Base-by-base conservation (phyloP, 53 echinoderm and acorn worm species). In the Pentamera pediparva region DNA sequence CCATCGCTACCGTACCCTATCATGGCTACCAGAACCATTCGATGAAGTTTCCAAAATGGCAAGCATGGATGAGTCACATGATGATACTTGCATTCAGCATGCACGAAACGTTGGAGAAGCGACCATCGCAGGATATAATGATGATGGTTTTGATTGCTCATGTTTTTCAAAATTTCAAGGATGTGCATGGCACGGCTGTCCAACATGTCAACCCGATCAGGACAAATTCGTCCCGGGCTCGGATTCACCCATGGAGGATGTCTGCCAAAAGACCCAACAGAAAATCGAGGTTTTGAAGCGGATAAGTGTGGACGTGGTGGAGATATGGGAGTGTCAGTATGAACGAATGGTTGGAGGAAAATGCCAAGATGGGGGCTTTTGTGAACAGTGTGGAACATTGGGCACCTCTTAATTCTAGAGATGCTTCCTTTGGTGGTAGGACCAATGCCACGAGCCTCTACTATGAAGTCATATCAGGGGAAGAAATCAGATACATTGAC, bases 401-500 rank as follows among this genome's bases (percentile, higher is more conserved):
- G 24, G n/a, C 79, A 4, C 71, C 75, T 12, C 62, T 86, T 34
- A 33, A 80, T 25, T 80, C 84, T 2, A 54, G 84, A 6, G 52
- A 83, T 22, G 59, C 76, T 15, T 77, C 77, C 59, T 83, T 33
- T 35, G 76, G 76, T 2, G 77, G 84, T 17, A 53, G 84, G 20
- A 82, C 83, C 7, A 65, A 76, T 31, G 76, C 83, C 45, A 45
- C 56, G 30, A 7, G 59, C 38, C 34, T 82, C 7, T 21, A 32
- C 27, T 57, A 82, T 39, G 45, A 32, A 17, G 72, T 52, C 17
- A 64, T 71, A 18, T 18, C 52, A 10, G 71, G 59, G 7, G 81
- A 51, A 30, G 24, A 52, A 26, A 84, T 89, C 12, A 34, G 57
- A 27, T 89, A 89, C 39, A 76, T 84, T 1, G 82, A 89, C 56